Evolutionary conservation across 1,140 invertebrate genomes (phyloP).

Genomic region (Meloidogyne exigua): DNA sequence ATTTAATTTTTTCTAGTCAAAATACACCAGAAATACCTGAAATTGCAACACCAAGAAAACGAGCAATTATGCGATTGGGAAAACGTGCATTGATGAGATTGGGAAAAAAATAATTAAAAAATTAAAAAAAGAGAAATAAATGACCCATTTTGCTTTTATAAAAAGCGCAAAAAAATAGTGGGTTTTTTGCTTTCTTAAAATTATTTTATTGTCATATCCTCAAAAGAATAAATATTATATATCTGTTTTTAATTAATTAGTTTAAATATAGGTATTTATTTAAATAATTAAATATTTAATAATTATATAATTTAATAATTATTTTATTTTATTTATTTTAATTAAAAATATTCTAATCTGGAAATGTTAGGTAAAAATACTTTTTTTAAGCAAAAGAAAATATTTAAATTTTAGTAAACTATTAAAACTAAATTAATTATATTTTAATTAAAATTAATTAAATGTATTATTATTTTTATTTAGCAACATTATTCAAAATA

Average conservation of each 20-base stretch:
- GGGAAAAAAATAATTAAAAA: conserved; percentile 11
- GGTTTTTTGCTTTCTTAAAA: not conserved
- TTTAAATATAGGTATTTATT: too few species aligned
- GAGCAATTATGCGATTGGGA: conserved; percentile 21
- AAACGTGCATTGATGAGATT: conserved; percentile 24
- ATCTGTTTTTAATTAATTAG: not conserved
- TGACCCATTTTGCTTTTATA: not conserved
- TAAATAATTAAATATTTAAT: too few species aligned
- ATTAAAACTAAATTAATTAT: too few species aligned
- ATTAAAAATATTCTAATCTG: too few species aligned
- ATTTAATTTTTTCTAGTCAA: not conserved
- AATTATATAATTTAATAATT: too few species aligned
- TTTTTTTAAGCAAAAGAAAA: too few species aligned
- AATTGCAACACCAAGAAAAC: conserved; percentile 9
- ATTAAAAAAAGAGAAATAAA: not conserved
- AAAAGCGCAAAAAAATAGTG: not conserved
- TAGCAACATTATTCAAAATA: too few species aligned
- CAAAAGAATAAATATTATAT: conserved; percentile 2
- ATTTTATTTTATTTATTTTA: too few species aligned
- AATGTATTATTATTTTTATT: too few species aligned
- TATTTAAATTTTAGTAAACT: too few species aligned
- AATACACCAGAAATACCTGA: not conserved
- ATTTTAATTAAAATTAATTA: too few species aligned
- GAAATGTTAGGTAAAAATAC: too few species aligned
- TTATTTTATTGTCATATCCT: not conserved